These are phyloP conservation scores for Muntiacus reevesi DNA, from an alignment of 2,113 vertebrate genomes.

Conservation along the genomic window DNA sequence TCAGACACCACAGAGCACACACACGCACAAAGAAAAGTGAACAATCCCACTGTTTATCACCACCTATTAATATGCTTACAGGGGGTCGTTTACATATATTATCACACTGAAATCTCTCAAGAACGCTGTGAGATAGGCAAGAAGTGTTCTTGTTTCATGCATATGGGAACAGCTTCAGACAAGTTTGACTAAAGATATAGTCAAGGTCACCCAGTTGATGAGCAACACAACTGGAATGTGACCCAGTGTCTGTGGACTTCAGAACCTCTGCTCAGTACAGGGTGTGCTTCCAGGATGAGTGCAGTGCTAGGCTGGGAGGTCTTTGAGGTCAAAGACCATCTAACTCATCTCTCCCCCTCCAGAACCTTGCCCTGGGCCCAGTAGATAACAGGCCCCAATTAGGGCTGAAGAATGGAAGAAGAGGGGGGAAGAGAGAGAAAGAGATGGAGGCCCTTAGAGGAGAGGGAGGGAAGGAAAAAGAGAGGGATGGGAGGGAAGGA, in stretches of 20 bases:
- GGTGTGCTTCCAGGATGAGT: not conserved
- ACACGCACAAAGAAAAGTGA: not conserved
- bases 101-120: not conserved
- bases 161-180: not conserved
- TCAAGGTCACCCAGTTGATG: not conserved
- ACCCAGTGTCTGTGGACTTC: not conserved
- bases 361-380: no score
- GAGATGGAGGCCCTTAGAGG: not conserved
- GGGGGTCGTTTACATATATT: fast-evolving
- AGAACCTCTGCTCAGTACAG: not conserved
- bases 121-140: not conserved
- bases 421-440: no score
- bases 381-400: not conserved
- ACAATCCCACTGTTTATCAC: no score
- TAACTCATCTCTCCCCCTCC: not conserved
- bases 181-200: fast-evolving
- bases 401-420: not conserved
- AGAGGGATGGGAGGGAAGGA: not conserved
- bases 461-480: not conserved
- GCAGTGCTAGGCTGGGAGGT: not conserved
- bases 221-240: not conserved
- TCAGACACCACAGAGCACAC: not conserved
- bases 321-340: fast-evolving
- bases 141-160: not conserved
- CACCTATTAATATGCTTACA: fast-evolving